Percentiles rank a stretch among this genome's conserved stretches.
Conservation (phyloP, 2,797 vertebrate species). For the Loriculus beryllinus region DNA sequence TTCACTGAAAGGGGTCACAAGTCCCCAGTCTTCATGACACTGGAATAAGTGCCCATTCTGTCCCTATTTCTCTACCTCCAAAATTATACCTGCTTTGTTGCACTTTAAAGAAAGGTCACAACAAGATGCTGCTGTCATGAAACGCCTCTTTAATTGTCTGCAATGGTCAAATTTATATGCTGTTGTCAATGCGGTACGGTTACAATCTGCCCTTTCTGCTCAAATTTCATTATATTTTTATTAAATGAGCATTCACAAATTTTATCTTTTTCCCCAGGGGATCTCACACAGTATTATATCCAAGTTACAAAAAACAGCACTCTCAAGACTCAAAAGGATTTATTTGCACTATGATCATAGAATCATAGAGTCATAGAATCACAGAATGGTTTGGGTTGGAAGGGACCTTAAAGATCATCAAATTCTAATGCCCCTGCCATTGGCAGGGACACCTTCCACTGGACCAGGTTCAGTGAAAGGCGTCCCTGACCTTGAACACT, state of each 20-base stretch:
- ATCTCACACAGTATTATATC: neutral
- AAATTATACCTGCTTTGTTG: neutral
- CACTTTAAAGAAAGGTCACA: neutral
- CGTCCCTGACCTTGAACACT: neutral
- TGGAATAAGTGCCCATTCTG: neutral
- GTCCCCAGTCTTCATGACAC: constrained; percentile 19
- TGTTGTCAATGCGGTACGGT: neutral
- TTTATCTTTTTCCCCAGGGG: neutral
- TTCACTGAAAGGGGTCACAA: constrained; percentile 3
- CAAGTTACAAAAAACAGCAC: neutral
- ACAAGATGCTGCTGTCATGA: neutral
- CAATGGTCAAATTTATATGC: neutral
- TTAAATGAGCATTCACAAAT: neutral
- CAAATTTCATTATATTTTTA: neutral
- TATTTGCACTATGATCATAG: neutral
- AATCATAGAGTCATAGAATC: neutral
- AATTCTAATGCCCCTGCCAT: neutral
- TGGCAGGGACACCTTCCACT: neutral
- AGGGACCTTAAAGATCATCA: neutral
- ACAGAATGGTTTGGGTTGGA: neutral
- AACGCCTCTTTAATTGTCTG: neutral
- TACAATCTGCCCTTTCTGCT: neutral
- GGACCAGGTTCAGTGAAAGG: neutral
- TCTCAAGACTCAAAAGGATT: neutral
- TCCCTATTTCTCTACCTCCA: neutral